phyloP scores from a whole-genome alignment of 1,140 invertebrate species.

The Chironomus striatipennis region DNA sequence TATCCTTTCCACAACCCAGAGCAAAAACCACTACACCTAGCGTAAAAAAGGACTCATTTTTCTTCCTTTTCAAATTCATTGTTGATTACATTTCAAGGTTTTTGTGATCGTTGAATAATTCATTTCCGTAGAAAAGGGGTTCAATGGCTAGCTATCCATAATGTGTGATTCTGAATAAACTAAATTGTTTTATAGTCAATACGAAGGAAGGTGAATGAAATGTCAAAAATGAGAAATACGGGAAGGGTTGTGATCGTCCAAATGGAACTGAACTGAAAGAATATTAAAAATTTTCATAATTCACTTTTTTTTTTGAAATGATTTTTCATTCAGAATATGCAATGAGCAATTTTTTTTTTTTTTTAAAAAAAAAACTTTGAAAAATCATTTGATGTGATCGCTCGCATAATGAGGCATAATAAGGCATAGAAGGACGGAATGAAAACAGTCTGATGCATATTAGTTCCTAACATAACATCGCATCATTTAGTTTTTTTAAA shows the following conservation, averaged over 20 bases:
- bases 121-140: not conserved
- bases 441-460: not conserved
- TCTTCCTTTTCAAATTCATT: not conserved
- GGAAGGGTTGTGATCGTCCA: constrained; percentile 18
- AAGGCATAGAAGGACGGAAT: not conserved
- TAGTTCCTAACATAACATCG: not conserved
- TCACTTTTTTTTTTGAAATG: not conserved
- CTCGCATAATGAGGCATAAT: not conserved
- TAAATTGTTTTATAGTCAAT: not conserved
- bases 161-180: no score
- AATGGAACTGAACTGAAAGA: not conserved
- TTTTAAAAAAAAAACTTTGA: no score
- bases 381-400: constrained; percentile 12
- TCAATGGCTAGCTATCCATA: no score
- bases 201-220: not conserved
- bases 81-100: constrained; percentile 15
- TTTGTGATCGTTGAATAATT: not conserved
- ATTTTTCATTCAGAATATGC: not conserved
- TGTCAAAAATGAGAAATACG: no score
- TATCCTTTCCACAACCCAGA: no score
- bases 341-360: not conserved
- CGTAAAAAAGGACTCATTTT: no score
- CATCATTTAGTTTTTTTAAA: not conserved
- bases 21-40: no score
- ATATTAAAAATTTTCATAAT: not conserved